Base-by-base conservation (phyloP, 2,113 vertebrate genomes). In the Syngnathus floridae region DNA sequence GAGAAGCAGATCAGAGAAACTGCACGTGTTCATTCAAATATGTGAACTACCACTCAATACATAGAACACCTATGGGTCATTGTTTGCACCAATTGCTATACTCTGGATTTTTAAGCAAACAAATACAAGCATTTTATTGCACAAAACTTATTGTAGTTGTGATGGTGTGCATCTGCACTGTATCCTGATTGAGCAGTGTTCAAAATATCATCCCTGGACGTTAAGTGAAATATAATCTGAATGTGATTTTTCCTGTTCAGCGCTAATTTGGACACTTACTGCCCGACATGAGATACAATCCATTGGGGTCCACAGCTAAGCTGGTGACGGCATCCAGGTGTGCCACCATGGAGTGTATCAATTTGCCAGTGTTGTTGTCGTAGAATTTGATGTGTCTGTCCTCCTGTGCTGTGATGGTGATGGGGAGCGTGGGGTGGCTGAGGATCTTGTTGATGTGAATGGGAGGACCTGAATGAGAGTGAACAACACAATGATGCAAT, bases 251-350 rank as follows among this genome's bases (percentile, higher is more conserved):
- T 11, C 49, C 7, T 61, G 22, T 17, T 37, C 40, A 16, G 36
- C 7, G 14, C n/a, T 46, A 19, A 54, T 12, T 16, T 12, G 54
- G 62, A 43, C 89, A 98, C 97, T 98, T 90, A 99, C 97, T 99
- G 79, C 97, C 97, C 75, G 97, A 99, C 97, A 99, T 99, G 89
- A 99, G 93, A 82, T 99, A 99, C 51, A 99, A 92, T 86, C 97
- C 97, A 62, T 99, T 98, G 2, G 97, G 97, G 86, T 99, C 97
- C 77, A 98, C 95, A 35, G 97, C 96, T 88, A 98, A 92, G 82
- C 97, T 96, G 75, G 97, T 99, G 84, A 99, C 97, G 0, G 97
- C 96, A 70, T 99, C 97, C 84, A 99, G 91, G 78, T 99, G 97
- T 69, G 97, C 97, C 72, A 99, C 97, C 96, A 99, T 99, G 7